These are phyloP conservation scores for Lutraria lutraria DNA, from an alignment of 2,888 invertebrate genomes.

Conservation along the genomic window DNA sequence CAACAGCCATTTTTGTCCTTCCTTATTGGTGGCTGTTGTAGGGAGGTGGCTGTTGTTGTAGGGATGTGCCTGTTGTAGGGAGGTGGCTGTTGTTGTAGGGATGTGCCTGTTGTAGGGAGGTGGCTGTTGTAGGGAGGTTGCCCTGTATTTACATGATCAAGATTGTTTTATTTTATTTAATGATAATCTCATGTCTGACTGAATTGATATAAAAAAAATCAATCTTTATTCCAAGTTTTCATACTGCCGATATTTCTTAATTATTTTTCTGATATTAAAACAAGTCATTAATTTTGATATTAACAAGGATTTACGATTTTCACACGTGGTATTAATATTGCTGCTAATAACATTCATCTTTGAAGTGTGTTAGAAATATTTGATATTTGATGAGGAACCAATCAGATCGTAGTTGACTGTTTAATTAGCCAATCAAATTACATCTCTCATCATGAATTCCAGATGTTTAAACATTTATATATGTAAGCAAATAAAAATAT, in stretches of 20 bases:
- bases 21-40: too few relatives aligned
- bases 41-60: too few relatives aligned
- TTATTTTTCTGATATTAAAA: constrained; percentile 37
- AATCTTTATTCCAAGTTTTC: not conserved
- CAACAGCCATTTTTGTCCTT: too few relatives aligned
- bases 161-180: too few relatives aligned
- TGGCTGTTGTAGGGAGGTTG: too few relatives aligned
- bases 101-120: too few relatives aligned
- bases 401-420: constrained; percentile 46
- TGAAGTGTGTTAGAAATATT: constrained; percentile 67
- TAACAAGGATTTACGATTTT: constrained; percentile 56
- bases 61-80: too few relatives aligned
- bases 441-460: constrained; percentile 59
- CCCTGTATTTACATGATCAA: too few relatives aligned
- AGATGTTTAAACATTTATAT: constrained; percentile 62
- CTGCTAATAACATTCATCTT: constrained; percentile 47
- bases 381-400: constrained; percentile 61
- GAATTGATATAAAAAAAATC: not conserved
- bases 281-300: constrained; percentile 59
- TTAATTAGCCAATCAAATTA: constrained; percentile 69
- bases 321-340: constrained; percentile 57
- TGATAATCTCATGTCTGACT: not conserved
- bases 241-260: not conserved
- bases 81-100: too few relatives aligned
- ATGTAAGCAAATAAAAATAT: constrained; percentile 35